These are phyloP conservation scores for Mesorhabditis spiculigera DNA, from an alignment of 2,888 invertebrate genomes.

Conservation along the genomic window DNA sequence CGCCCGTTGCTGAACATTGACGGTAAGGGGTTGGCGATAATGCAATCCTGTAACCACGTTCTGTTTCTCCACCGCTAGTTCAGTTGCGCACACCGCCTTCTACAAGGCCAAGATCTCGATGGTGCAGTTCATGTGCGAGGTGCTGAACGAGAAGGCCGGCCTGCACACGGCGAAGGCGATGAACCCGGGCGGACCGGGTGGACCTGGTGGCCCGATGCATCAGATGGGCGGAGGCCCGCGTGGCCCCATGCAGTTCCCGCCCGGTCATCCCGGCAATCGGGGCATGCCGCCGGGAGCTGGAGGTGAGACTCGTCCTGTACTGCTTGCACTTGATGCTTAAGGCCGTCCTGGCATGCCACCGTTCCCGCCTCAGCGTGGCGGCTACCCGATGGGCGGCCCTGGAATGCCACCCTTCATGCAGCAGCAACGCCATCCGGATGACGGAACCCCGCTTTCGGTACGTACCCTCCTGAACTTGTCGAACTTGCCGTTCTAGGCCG, in stretches of 20 bases:
- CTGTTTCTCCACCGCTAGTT: not conserved
- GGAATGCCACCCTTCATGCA: constrained; percentile 16
- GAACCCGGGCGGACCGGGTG: constrained; percentile 8
- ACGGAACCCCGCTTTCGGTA: constrained; percentile 7
- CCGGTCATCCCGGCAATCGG: not conserved
- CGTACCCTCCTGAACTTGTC: not conserved
- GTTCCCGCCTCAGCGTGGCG: constrained; percentile 12
- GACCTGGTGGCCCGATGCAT: not conserved
- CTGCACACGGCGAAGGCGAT: constrained; percentile 12
- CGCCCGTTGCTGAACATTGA: constrained; percentile 49
- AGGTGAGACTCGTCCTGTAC: constrained; percentile 12
- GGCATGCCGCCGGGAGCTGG: constrained; percentile 14
- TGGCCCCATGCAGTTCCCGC: not conserved
- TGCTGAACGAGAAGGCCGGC: constrained; percentile 35
- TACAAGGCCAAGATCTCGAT: constrained; percentile 47
- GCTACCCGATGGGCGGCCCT: constrained; percentile 18
- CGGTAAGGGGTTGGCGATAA: constrained; percentile 18
- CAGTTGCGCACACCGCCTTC: constrained; percentile 49
- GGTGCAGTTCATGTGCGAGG: constrained; percentile 52
- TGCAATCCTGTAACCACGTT: not conserved
- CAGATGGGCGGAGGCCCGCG: constrained; percentile 9
- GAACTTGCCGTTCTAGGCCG: constrained; percentile 13
- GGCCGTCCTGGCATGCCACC: constrained; percentile 9
- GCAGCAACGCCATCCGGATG: constrained; percentile 12
- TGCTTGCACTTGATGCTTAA: not conserved